These are phyloP conservation scores for Drosophila elegans DNA, from an alignment of 1,140 invertebrate species.

Conservation along the genomic window DNA sequence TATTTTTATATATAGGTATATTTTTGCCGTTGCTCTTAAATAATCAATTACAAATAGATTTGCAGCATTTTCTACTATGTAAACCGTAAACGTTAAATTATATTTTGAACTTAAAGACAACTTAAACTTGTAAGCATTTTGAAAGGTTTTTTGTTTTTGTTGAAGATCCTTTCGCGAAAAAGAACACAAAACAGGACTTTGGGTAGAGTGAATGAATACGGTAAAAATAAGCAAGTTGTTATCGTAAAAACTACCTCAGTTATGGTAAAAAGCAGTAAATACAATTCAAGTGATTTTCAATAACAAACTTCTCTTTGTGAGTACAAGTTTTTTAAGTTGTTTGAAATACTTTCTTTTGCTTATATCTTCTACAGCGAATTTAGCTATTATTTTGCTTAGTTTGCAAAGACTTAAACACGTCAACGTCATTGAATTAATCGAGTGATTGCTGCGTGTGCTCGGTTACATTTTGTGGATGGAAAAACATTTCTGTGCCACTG, in stretches of 20 bases:
- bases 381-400: slow-evolving; percentile 46
- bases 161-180: slow-evolving; percentile 73
- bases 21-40: slow-evolving; percentile 71
- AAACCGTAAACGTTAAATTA: slow-evolving; percentile 72
- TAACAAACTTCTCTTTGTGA: slow-evolving; percentile 55
- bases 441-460: slow-evolving; percentile 31
- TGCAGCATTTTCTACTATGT: slow-evolving; percentile 72
- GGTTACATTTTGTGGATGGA: slow-evolving; percentile 39
- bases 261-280: slow-evolving; percentile 39
- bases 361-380: slow-evolving; percentile 32
- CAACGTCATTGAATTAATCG: slow-evolving; percentile 38
- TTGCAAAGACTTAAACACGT: slow-evolving; percentile 54
- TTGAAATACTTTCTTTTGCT: slow-evolving; percentile 46
- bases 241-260: slow-evolving; percentile 51
- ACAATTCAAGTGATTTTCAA: slow-evolving; percentile 48
- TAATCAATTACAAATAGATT: slow-evolving; percentile 76
- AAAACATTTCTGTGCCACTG: slow-evolving; percentile 14
- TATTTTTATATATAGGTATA: slow-evolving; percentile 63
- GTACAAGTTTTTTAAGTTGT: slow-evolving; percentile 41
- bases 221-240: slow-evolving; percentile 51
- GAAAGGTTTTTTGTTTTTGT: slow-evolving; percentile 55
- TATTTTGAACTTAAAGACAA: slow-evolving; percentile 80
- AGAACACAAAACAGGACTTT: slow-evolving; percentile 72
- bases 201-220: slow-evolving; percentile 26
- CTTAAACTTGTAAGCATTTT: slow-evolving; percentile 75